A percentile compares a stretch with the other conserved stretches of the same genome.
These are phyloP conservation scores for Camponotus fellah DNA, from an alignment of 2,888 invertebrate genomes.

Conservation along the genomic window DNA sequence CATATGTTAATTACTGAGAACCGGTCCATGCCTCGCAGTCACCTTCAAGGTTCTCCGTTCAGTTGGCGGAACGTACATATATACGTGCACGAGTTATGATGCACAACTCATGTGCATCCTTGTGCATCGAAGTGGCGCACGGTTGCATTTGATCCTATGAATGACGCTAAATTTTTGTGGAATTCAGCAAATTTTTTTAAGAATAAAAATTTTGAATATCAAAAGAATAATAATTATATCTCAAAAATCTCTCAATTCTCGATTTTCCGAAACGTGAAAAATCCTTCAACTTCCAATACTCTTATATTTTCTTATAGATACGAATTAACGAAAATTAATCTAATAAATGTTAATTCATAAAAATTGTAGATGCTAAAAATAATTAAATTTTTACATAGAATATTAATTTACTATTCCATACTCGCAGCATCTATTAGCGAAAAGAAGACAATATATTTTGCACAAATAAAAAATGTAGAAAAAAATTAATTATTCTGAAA, in stretches of 20 bases:
- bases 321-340: not conserved
- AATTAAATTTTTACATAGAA: not conserved
- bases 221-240: not conserved
- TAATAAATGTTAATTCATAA: not conserved
- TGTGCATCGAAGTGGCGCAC: conserved; percentile 30
- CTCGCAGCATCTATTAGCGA: not conserved
- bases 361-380: not conserved
- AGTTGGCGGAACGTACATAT: conserved; percentile 39
- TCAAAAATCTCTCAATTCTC: not conserved
- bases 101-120: conserved; percentile 43
- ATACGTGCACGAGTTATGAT: conserved; percentile 56
- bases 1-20: conserved; percentile 83
- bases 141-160: not conserved
- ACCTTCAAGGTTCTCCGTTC: conserved; percentile 69
- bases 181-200: not conserved
- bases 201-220: conserved; percentile 10
- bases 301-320: not conserved
- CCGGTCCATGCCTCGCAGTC: conserved; percentile 76
- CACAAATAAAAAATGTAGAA: not conserved
- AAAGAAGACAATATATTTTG: not conserved
- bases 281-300: too few relatives aligned
- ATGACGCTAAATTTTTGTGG: conserved; percentile 6
- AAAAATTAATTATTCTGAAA: not conserved
- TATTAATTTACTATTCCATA: not conserved
- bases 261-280: not conserved